phyloP scores from a whole-genome alignment of 53 echinoderm and acorn worm genomes.

The Luidia sarsii region DNA sequence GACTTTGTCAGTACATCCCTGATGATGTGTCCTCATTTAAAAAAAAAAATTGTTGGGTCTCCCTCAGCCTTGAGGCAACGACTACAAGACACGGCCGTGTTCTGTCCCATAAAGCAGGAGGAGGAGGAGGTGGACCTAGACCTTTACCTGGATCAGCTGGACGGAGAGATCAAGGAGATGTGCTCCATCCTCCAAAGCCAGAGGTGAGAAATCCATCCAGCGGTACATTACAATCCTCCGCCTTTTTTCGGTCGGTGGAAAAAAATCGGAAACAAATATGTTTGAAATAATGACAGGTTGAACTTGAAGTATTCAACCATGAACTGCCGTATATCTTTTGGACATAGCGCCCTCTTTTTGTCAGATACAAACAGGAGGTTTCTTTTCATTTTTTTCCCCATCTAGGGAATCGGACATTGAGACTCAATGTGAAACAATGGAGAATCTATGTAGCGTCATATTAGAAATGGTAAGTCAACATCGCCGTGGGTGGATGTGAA shows the following conservation, averaged over 20 bases:
- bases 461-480: constrained; percentile 65
- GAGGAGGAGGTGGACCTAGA: constrained; percentile 91
- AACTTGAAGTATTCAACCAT: too few species aligned
- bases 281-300: too few species aligned
- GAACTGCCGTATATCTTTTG: too few species aligned
- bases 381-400: neutral
- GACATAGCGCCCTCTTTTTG: too few species aligned
- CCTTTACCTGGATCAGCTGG: constrained; percentile 81
- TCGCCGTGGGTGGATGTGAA: too few species aligned
- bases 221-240: too few species aligned
- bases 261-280: too few species aligned
- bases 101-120: constrained; percentile 85
- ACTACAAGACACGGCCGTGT: constrained; percentile 27
- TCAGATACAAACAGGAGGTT: neutral
- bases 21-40: neutral
- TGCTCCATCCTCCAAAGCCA: constrained; percentile 73
- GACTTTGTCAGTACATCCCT: neutral
- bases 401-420: constrained; percentile 87
- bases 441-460: constrained; percentile 78
- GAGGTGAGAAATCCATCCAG: too few species aligned
- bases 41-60: too few species aligned
- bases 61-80: constrained; percentile 33
- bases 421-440: constrained; percentile 88
- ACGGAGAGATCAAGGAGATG: constrained; percentile 87
- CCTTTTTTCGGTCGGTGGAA: too few species aligned